A percentile compares a stretch with the other conserved stretches of the same genome.
phyloP scores from a whole-genome alignment of 2,113 vertebrate species.

The Orthochromis malagaraziensis region DNA sequence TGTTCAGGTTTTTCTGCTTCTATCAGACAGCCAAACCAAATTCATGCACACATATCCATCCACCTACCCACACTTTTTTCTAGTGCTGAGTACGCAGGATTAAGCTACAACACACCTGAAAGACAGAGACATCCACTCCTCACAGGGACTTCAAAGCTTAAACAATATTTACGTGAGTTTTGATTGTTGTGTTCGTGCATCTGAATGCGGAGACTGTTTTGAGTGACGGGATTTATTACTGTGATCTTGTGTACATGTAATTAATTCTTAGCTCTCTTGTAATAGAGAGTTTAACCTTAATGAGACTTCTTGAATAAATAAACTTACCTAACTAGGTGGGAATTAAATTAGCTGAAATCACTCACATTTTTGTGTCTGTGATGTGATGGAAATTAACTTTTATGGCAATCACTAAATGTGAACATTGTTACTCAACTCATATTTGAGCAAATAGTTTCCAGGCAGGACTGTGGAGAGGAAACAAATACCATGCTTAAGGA shows the following conservation, averaged over 20 bases:
- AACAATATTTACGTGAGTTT: background rate
- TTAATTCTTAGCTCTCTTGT: background rate
- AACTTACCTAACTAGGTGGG: background rate
- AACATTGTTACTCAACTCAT: background rate
- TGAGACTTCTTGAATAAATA: background rate
- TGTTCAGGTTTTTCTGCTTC: background rate
- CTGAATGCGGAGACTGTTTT: background rate
- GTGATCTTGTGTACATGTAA: background rate
- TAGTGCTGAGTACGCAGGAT: fast-evolving
- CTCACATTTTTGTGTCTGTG: background rate
- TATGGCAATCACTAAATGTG: background rate
- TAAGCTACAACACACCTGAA: background rate
- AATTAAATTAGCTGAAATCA: background rate
- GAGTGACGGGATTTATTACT: background rate
- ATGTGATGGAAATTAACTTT: background rate
- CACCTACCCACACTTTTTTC: conserved; percentile 90
- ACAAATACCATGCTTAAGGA: background rate
- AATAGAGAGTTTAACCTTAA: background rate
- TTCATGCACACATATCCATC: background rate
- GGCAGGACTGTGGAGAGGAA: background rate
- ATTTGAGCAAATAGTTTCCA: background rate
- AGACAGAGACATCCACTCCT: background rate
- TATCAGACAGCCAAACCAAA: background rate
- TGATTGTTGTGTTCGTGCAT: no score
- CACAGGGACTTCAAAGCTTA: background rate